Evolutionary conservation across 1,140 invertebrate species (phyloP).

Genomic region (Pomacea maculata): DNA sequence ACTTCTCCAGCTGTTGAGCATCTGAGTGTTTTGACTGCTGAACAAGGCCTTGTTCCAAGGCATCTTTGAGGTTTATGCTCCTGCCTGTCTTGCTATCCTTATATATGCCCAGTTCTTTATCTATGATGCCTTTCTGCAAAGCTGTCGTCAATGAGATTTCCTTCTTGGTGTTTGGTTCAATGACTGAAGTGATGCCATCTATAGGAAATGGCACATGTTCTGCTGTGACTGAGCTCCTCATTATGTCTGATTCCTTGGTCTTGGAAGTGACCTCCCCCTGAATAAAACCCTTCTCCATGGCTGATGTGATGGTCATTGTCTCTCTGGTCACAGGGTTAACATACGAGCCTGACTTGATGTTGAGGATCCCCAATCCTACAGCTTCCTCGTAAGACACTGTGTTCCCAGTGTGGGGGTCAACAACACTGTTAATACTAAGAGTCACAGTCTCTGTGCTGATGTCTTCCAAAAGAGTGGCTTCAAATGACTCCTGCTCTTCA

Average conservation of each 20-base stretch:
- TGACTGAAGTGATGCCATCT: constrained; percentile 75
- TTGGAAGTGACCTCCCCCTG: constrained; percentile 59
- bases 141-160: constrained; percentile 76
- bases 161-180: constrained; percentile 78
- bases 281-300: constrained; percentile 74
- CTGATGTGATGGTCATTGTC: constrained; percentile 65
- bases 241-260: constrained; percentile 51
- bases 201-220: constrained; percentile 45
- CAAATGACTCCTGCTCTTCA: constrained; percentile 54
- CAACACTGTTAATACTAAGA: constrained; percentile 71
- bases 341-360: constrained; percentile 75
- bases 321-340: constrained; percentile 83
- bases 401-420: constrained; percentile 84
- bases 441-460: constrained; percentile 61
- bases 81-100: constrained; percentile 78
- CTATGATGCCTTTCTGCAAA: constrained; percentile 76
- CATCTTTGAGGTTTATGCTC: constrained; percentile 66
- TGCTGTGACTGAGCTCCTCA: constrained; percentile 52
- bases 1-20: constrained; percentile 49
- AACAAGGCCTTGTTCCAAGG: constrained; percentile 54
- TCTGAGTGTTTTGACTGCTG: constrained; percentile 54
- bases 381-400: constrained; percentile 85
- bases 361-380: constrained; percentile 82
- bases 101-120: constrained; percentile 83
- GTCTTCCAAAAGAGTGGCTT: constrained; percentile 59